phyloP scores from a whole-genome alignment of 2,113 vertebrate genomes.

The Prietella phreatophila region DNA sequence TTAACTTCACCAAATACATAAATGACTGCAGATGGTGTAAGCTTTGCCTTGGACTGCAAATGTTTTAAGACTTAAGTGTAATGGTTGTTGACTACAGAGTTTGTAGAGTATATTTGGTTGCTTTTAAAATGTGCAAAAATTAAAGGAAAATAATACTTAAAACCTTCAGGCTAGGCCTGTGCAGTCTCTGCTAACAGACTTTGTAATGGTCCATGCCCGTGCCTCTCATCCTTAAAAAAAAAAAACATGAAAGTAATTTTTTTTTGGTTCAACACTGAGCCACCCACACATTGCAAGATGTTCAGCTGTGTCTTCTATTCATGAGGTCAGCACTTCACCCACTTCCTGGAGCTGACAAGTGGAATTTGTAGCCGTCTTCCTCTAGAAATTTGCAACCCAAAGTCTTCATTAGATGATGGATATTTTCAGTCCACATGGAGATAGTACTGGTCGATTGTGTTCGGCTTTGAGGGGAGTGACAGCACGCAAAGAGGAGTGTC shows the following conservation, averaged over 20 bases:
- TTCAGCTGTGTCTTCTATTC: constrained; percentile 2
- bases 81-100: neutral
- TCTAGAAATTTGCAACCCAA: constrained; percentile 13
- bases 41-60: neutral
- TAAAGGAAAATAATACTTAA: neutral
- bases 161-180: neutral
- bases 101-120: neutral
- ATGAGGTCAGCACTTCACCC: constrained; percentile 8
- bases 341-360: constrained; percentile 38
- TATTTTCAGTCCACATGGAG: constrained; percentile 25
- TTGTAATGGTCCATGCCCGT: neutral
- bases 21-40: neutral
- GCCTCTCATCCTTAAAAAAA: neutral
- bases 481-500: constrained; percentile 35
- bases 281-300: constrained; percentile 22
- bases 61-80: neutral
- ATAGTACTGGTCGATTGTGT: constrained; percentile 27
- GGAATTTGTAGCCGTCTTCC: constrained; percentile 15
- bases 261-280: neutral
- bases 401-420: constrained; percentile 35
- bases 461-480: constrained; percentile 9
- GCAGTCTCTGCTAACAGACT: neutral
- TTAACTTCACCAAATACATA: neutral
- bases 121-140: neutral
- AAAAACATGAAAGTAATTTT: neutral